A percentile compares a stretch with the other conserved stretches of the same genome.
Conservation (phyloP, 2,113 vertebrate genomes). For the Cygnus buccinator region DNA sequence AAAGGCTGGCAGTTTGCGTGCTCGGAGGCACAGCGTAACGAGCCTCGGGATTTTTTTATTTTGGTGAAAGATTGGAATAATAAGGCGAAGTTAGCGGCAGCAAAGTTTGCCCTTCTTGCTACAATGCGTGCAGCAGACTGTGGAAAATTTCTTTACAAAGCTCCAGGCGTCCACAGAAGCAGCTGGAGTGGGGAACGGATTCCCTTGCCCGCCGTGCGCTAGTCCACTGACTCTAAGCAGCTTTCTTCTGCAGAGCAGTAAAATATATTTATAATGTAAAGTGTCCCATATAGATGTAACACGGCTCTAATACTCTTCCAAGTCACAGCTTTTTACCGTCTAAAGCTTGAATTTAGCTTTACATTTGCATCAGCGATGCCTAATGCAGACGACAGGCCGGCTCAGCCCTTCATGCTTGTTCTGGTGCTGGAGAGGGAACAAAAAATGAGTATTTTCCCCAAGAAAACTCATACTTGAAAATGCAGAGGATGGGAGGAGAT, state of each 20-base stretch:
- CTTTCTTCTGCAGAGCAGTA: not conserved
- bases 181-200: not conserved
- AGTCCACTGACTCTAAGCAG: not conserved
- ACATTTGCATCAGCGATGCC: not conserved
- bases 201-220: not conserved
- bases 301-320: not conserved
- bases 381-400: fast-evolving
- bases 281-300: not conserved
- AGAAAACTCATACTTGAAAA: not conserved
- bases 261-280: no score
- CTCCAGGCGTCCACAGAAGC: not conserved
- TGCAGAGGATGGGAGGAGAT: not conserved
- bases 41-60: not conserved
- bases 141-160: slow-evolving; percentile 10
- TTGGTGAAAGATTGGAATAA: not conserved
- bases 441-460: not conserved
- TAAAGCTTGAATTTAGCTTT: not conserved
- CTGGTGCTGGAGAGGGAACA: not conserved
- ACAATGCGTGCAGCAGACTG: slow-evolving; percentile 14
- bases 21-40: not conserved
- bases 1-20: not conserved
- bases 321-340: not conserved
- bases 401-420: not conserved
- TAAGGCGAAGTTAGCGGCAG: not conserved
- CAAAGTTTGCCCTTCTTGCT: slow-evolving; percentile 24